Evolutionary conservation across 2,888 invertebrate species (phyloP).

Genomic region (Willowsia nigromaculata): DNA sequence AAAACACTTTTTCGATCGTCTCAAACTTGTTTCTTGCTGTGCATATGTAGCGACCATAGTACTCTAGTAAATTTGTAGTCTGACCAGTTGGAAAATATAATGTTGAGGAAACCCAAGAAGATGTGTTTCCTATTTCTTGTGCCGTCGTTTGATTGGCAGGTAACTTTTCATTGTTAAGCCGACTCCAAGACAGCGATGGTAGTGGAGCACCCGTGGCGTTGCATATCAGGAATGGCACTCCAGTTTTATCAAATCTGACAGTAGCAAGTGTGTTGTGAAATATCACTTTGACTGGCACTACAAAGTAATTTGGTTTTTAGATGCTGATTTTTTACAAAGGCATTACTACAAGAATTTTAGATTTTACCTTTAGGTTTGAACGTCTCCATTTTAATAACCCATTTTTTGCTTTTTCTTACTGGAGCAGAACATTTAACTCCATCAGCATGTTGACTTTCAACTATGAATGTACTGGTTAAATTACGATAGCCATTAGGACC

Average conservation of each 20-base stretch:
- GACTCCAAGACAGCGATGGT: constrained; percentile 47
- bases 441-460: background rate
- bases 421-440: constrained; percentile 47
- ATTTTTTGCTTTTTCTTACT: constrained; percentile 26
- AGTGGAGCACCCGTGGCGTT: constrained; percentile 50
- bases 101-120: constrained; percentile 42
- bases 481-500: constrained; percentile 44
- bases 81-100: constrained; percentile 19
- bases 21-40: constrained; percentile 63
- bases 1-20: constrained; percentile 41
- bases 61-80: background rate
- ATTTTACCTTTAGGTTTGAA: constrained; percentile 32
- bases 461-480: background rate
- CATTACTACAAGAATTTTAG: too few relatives aligned
- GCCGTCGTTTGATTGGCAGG: background rate
- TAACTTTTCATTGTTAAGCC: constrained; percentile 28
- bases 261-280: background rate
- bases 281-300: background rate
- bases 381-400: background rate
- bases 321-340: background rate
- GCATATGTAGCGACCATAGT: constrained; percentile 64
- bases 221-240: background rate
- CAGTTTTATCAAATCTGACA: background rate
- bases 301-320: background rate
- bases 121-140: background rate